Percentiles rank a stretch among this genome's conserved stretches.
phyloP scores from a whole-genome alignment of 2,888 invertebrate genomes.

The Himalopsyche tibetana region DNA sequence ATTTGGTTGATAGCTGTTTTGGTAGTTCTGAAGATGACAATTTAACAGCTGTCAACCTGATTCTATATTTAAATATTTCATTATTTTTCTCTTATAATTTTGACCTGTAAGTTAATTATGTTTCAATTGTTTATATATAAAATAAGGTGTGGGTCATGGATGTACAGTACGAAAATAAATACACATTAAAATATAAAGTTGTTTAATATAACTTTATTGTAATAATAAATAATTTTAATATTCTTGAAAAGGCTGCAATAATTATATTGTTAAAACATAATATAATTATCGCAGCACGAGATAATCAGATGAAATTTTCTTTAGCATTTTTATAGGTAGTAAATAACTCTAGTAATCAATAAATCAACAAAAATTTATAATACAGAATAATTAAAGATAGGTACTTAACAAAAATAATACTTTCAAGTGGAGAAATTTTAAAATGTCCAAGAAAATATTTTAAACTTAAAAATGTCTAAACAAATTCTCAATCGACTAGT shows the following conservation, averaged over 20 bases:
- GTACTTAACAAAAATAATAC: constrained; percentile 30
- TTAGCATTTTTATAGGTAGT: constrained; percentile 14
- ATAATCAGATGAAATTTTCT: constrained; percentile 26
- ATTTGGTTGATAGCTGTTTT: no score
- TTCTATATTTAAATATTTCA: no score
- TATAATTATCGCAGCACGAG: constrained; percentile 16
- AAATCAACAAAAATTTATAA: constrained; percentile 34
- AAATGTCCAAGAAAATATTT: constrained; percentile 22
- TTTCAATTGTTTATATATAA: no score
- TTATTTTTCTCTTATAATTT: no score
- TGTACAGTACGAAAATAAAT: not conserved
- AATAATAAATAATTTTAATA: constrained; percentile 34
- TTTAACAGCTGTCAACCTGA: no score
- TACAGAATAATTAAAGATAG: constrained; percentile 1
- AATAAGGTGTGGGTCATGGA: no score
- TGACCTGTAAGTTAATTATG: no score
- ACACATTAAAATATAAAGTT: not conserved
- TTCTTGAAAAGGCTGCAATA: constrained; percentile 33
- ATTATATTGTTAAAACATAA: constrained; percentile 34
- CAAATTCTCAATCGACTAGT: not conserved
- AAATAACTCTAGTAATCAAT: constrained; percentile 27
- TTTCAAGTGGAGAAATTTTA: not conserved
- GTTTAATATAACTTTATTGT: constrained; percentile 30
- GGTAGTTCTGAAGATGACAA: no score
- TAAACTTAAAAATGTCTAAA: constrained; percentile 13